A percentile compares a stretch with the other conserved stretches of the same genome.
These are phyloP conservation scores for Mayetiola destructor DNA, from an alignment of 2,888 invertebrate genomes.

Conservation along the genomic window DNA sequence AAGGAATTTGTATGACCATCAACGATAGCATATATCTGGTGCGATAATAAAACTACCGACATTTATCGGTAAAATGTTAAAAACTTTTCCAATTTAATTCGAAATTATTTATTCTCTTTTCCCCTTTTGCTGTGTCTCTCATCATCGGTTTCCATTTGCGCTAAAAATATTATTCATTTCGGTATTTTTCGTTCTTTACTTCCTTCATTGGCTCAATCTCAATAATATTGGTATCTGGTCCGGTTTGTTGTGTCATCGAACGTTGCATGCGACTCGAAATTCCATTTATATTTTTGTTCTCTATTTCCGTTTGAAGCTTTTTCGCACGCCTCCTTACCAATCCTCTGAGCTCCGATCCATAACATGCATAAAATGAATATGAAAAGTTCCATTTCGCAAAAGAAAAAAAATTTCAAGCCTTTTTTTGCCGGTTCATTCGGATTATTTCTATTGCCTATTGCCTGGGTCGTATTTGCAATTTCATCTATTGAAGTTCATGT, in stretches of 20 bases:
- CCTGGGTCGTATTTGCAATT: neutral
- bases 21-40: neutral
- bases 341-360: neutral
- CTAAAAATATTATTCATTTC: neutral
- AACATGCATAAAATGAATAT: neutral
- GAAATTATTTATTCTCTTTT: constrained; percentile 11
- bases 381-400: constrained; percentile 9
- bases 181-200: neutral
- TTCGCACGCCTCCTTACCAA: neutral
- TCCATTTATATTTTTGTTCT: constrained; percentile 9
- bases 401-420: too few relatives aligned
- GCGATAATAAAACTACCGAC: constrained; percentile 9
- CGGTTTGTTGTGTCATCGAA: constrained; percentile 1
- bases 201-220: constrained; percentile 1
- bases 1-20: neutral
- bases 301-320: constrained; percentile 7
- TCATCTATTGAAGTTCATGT: constrained; percentile 3
- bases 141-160: neutral
- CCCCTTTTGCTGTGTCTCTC: neutral
- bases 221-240: constrained; percentile 9
- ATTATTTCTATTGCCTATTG: neutral
- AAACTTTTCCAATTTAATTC: constrained; percentile 10
- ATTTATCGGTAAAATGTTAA: constrained; percentile 7
- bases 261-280: neutral
- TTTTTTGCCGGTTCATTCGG: neutral